Percentiles rank a stretch among this genome's conserved stretches.
Conservation (phyloP, 2,888 invertebrate species). For the Pocota personata region DNA sequence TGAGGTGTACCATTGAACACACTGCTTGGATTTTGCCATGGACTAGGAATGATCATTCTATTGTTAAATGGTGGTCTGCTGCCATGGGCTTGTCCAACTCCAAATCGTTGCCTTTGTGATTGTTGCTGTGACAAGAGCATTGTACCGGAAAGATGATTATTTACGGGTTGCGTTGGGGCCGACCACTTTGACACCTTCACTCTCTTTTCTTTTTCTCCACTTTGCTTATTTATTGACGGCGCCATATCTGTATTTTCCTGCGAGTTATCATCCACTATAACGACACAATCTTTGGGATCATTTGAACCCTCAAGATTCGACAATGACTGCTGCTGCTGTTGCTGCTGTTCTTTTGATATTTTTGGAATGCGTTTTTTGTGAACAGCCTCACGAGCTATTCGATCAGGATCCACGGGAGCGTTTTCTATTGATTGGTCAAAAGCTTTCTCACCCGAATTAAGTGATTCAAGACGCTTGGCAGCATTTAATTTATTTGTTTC, state of each 20-base stretch:
- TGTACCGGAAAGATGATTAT: conserved; percentile 10
- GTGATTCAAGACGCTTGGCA: conserved; percentile 88
- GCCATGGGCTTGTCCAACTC: neutral
- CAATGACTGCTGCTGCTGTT: conserved; percentile 37
- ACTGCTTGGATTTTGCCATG: conserved; percentile 71
- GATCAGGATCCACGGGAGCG: conserved; percentile 76
- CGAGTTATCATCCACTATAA: conserved; percentile 31
- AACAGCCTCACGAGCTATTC: conserved; percentile 83
- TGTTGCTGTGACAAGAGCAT: conserved; percentile 9
- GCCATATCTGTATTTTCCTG: conserved; percentile 65
- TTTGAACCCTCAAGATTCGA: neutral
- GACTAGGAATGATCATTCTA: conserved; percentile 61
- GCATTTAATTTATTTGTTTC: conserved; percentile 90
- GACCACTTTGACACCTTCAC: conserved; percentile 80
- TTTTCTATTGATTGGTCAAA: conserved; percentile 78
- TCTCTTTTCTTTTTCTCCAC: conserved; percentile 76
- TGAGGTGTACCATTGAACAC: conserved; percentile 49
- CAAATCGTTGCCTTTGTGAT: conserved; percentile 47
- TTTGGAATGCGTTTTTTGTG: conserved; percentile 83
- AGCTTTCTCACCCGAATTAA: conserved; percentile 74
- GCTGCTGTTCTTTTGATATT: conserved; percentile 74
- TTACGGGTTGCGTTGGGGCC: conserved; percentile 13
- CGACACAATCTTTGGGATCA: conserved; percentile 70
- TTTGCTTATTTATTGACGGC: conserved; percentile 65
- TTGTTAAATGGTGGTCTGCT: conserved; percentile 44